phyloP scores from a whole-genome alignment of 2,888 invertebrate species.

The Chrysomela aeneicollis region DNA sequence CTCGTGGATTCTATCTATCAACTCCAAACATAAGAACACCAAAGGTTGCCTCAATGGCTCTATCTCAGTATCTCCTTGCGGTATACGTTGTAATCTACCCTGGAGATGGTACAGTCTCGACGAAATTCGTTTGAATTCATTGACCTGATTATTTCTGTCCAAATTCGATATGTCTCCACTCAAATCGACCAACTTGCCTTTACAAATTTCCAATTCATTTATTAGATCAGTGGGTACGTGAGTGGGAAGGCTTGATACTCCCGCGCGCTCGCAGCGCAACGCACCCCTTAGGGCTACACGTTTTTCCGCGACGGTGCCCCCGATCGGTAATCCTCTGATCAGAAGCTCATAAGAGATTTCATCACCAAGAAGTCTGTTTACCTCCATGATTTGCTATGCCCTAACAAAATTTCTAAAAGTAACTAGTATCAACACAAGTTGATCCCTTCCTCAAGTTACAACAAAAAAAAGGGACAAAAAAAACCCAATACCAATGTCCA shows the following conservation, averaged over 20 bases:
- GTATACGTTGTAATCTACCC: background rate
- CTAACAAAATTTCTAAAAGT: background rate
- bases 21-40: too few relatives aligned
- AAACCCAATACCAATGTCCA: too few relatives aligned
- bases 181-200: constrained; percentile 5
- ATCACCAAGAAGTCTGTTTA: constrained; percentile 1
- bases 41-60: too few relatives aligned
- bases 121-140: constrained; percentile 6
- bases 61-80: too few relatives aligned
- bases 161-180: background rate
- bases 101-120: background rate
- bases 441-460: too few relatives aligned
- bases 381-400: too few relatives aligned
- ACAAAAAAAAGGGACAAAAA: too few relatives aligned
- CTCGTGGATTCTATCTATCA: too few relatives aligned
- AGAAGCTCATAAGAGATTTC: background rate
- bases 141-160: background rate
- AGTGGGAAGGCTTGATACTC: background rate
- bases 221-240: background rate
- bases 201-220: background rate
- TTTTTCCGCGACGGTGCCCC: background rate
- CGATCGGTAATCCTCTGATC: background rate
- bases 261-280: background rate
- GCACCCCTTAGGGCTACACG: background rate
- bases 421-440: too few relatives aligned